Evolutionary conservation across 2,888 invertebrate species (phyloP).

Genomic region (Ennomos fuscantarius): DNA sequence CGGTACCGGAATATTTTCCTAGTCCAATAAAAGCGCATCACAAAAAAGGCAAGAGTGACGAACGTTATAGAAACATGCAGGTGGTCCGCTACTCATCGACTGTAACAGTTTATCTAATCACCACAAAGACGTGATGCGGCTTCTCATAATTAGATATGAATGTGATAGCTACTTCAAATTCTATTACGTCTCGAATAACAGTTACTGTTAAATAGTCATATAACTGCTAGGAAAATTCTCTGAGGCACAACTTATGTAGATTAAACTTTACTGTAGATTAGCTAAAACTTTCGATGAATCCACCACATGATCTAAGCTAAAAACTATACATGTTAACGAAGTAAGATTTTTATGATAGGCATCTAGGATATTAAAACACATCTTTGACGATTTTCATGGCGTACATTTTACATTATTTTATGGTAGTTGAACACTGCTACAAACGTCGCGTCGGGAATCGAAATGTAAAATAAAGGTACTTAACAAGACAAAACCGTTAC

Average conservation of each 20-base stretch:
- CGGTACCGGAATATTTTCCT: slow-evolving; percentile 1
- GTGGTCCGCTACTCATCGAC: slow-evolving; percentile 37
- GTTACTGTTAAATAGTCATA: slow-evolving; percentile 19
- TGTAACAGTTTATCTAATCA: slow-evolving; percentile 34
- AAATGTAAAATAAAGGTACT: too few species aligned
- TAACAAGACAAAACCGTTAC: too few species aligned
- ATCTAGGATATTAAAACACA: too few species aligned
- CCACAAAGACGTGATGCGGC: slow-evolving; percentile 45
- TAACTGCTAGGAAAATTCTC: slow-evolving; percentile 19
- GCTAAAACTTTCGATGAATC: too few species aligned
- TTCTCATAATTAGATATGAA: slow-evolving; percentile 43
- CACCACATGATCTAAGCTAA: too few species aligned
- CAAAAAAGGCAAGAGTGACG: slow-evolving; percentile 23
- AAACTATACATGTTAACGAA: too few species aligned
- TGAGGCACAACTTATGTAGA: neutral
- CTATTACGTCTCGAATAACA: slow-evolving; percentile 25
- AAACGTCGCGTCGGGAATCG: too few species aligned
- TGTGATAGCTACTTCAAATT: slow-evolving; percentile 29
- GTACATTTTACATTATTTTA: too few species aligned
- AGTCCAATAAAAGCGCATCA: slow-evolving; percentile 5
- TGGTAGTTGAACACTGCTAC: too few species aligned
- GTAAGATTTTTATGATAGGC: too few species aligned
- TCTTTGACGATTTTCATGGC: too few species aligned
- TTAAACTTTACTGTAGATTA: too few species aligned
- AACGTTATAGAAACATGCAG: slow-evolving; percentile 30